phyloP scores from a whole-genome alignment of 2,888 invertebrate species.

The Eledona agricola region DNA sequence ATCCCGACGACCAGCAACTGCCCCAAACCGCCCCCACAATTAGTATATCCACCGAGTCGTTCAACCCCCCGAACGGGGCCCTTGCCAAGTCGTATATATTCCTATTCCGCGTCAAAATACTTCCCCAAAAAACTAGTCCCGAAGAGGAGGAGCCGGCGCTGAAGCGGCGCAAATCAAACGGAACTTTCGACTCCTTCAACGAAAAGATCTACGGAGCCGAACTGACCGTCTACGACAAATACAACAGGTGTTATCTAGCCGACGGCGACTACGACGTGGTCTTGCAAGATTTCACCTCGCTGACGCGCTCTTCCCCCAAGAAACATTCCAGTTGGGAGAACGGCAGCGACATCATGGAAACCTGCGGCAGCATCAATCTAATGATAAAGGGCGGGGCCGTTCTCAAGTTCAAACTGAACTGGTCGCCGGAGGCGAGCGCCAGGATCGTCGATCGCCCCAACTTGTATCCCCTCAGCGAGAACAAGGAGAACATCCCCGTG shows the following conservation, averaged over 20 bases:
- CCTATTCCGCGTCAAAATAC: slow-evolving; percentile 74
- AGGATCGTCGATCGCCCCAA: slow-evolving; percentile 74
- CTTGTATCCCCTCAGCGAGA: slow-evolving; percentile 62
- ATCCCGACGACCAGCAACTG: slow-evolving; percentile 69
- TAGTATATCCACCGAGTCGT: slow-evolving; percentile 86
- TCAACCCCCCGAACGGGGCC: slow-evolving; percentile 80
- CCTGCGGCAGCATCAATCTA: slow-evolving; percentile 49
- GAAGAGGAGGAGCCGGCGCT: slow-evolving; percentile 71
- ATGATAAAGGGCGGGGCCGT: slow-evolving; percentile 75
- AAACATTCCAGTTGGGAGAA: slow-evolving; percentile 79
- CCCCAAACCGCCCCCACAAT: slow-evolving; percentile 77
- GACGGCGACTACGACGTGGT: slow-evolving; percentile 92
- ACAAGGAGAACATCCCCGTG: slow-evolving; percentile 60
- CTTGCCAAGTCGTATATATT: slow-evolving; percentile 85
- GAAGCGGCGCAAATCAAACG: slow-evolving; percentile 72
- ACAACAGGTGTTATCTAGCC: slow-evolving; percentile 83
- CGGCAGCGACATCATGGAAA: slow-evolving; percentile 65
- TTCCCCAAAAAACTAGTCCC: slow-evolving; percentile 63
- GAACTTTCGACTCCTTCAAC: slow-evolving; percentile 7
- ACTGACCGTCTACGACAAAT: slow-evolving; percentile 88
- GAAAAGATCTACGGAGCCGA: slow-evolving; percentile 75
- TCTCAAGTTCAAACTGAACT: slow-evolving; percentile 84
- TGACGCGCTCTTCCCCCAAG: slow-evolving; percentile 69
- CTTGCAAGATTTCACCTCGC: slow-evolving; percentile 74
- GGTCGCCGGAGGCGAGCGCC: slow-evolving; percentile 79